Percentiles rank a stretch among this genome's conserved stretches.
phyloP scores from a whole-genome alignment of 2,888 invertebrate genomes.

The Siphlonurus alternatus region DNA sequence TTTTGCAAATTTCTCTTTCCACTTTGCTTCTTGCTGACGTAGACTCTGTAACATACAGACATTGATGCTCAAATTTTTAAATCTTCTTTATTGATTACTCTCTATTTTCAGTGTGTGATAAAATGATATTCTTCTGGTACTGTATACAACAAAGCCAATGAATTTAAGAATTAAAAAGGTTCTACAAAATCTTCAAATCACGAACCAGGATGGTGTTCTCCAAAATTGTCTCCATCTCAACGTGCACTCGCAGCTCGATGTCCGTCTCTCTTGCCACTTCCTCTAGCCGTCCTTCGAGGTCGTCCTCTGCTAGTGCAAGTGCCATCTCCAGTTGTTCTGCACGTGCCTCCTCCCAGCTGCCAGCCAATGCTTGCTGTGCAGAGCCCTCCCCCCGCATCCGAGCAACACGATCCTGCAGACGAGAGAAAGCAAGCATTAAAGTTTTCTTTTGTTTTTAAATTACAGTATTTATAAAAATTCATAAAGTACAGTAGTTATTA shows the following conservation, averaged over 20 bases:
- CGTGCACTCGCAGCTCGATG: not conserved
- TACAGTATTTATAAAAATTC: not conserved
- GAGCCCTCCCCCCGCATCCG: not conserved
- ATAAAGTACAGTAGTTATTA: not conserved
- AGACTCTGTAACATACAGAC: slow-evolving; percentile 11
- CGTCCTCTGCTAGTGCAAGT: not conserved
- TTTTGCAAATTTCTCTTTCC: slow-evolving; percentile 9
- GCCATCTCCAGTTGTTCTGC: not conserved
- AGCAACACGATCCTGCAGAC: not conserved
- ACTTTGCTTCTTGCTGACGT: slow-evolving; percentile 11
- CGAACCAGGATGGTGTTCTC: not conserved
- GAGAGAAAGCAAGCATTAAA: not conserved
- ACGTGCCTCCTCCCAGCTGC: not conserved
- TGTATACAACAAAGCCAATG: not conserved
- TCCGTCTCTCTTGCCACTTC: not conserved
- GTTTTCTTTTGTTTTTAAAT: no score
- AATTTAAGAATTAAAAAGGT: not conserved
- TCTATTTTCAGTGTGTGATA: no score
- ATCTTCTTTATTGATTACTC: no score
- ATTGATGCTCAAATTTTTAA: no score
- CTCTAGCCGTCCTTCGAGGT: not conserved
- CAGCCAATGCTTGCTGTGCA: not conserved
- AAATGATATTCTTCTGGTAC: no score
- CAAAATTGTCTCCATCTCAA: not conserved
- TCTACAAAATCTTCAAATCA: not conserved